Conservation (phyloP, 2,113 vertebrate species). For the Thinocorus orbignyianus region DNA sequence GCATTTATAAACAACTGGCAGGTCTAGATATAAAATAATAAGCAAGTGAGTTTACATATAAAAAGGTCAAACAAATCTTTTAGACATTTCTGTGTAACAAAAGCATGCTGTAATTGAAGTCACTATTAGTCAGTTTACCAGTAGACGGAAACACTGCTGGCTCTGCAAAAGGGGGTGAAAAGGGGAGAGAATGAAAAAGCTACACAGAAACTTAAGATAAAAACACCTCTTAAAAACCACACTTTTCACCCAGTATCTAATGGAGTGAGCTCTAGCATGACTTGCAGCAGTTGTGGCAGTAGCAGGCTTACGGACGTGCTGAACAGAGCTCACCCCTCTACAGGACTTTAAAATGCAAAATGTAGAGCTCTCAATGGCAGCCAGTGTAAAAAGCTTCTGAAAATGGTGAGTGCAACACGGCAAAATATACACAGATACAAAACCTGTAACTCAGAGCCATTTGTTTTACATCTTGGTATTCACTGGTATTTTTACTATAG, state of each 20-base stretch:
- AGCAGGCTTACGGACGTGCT: not conserved
- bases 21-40: conserved; percentile 79
- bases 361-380: not conserved
- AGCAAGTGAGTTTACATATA: not conserved
- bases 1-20: conserved; percentile 98
- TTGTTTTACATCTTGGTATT: not conserved
- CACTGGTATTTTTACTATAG: not conserved
- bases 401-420: fast-evolving
- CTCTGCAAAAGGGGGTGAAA: not conserved
- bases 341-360: not conserved
- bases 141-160: not conserved
- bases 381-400: not conserved
- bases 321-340: not conserved
- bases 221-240: not conserved
- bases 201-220: not conserved
- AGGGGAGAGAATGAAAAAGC: not conserved
- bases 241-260: not conserved
- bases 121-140: not conserved
- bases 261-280: not conserved
- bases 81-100: not conserved
- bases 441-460: not conserved
- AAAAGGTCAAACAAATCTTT: not conserved
- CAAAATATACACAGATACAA: not conserved
- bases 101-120: not conserved
- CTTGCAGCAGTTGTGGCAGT: not conserved